These are phyloP conservation scores for Lindbergichthys nudifrons DNA, from an alignment of 2,797 vertebrate genomes.

Conservation along the genomic window DNA sequence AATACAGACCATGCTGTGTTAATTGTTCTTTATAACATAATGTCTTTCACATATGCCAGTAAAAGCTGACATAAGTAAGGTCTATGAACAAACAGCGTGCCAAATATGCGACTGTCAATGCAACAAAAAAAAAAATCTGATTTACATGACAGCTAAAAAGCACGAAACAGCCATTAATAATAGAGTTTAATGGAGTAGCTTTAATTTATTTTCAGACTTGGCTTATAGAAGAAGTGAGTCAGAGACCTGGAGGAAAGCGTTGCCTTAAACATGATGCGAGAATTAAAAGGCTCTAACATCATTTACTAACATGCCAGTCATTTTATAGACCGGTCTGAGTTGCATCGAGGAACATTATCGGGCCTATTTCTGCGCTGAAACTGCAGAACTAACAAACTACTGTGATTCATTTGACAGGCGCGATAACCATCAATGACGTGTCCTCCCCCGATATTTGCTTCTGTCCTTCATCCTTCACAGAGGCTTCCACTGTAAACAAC, in stretches of 20 bases:
- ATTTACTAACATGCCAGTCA: constrained; percentile 62
- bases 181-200: constrained; percentile 56
- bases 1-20: constrained; percentile 15
- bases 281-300: constrained; percentile 46
- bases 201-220: constrained; percentile 60
- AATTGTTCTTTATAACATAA: constrained; percentile 38
- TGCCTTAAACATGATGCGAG: constrained; percentile 50
- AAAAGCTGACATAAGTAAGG: constrained; percentile 25
- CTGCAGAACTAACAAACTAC: constrained; percentile 41
- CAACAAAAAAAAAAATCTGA: constrained; percentile 22
- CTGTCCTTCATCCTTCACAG: constrained; percentile 50
- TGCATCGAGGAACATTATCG: constrained; percentile 49
- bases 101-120: constrained; percentile 35
- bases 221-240: constrained; percentile 62
- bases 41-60: constrained; percentile 39
- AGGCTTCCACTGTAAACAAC: constrained; percentile 63
- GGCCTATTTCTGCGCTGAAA: constrained; percentile 54
- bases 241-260: constrained; percentile 48
- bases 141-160: constrained; percentile 35
- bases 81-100: constrained; percentile 29
- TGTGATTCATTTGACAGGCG: constrained; percentile 50
- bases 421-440: constrained; percentile 61
- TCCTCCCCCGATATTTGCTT: constrained; percentile 55
- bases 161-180: constrained; percentile 57
- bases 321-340: constrained; percentile 44